Evolutionary conservation across 2,797 vertebrate species (phyloP).

Genomic region (Schizopygopsis malacanthus): DNA sequence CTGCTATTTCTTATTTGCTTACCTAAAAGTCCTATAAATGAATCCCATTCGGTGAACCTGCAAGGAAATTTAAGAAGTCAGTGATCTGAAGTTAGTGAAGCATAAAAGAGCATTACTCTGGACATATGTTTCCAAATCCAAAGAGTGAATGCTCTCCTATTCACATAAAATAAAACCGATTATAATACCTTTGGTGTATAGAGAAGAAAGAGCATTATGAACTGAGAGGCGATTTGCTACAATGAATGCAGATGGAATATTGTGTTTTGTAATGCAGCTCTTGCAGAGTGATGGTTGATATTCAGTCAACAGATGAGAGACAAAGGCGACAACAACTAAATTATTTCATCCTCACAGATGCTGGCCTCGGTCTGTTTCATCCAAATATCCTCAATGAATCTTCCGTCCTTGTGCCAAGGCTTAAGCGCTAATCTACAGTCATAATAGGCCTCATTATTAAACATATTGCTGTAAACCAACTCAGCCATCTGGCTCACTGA

Average conservation of each 20-base stretch:
- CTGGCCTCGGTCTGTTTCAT: constrained; percentile 31
- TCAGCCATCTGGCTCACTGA: constrained; percentile 49
- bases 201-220: constrained; percentile 33
- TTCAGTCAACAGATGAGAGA: constrained; percentile 43
- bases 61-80: constrained; percentile 1
- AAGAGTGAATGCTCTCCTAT: not conserved
- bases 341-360: constrained; percentile 25
- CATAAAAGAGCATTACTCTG: not conserved
- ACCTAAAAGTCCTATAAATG: not conserved
- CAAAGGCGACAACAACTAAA: constrained; percentile 35
- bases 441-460: constrained; percentile 54
- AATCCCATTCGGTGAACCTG: not conserved
- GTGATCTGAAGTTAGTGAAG: not conserved
- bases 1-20: not conserved
- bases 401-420: constrained; percentile 31
- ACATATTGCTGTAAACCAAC: constrained; percentile 50
- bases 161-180: not conserved
- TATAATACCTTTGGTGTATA: constrained; percentile 24
- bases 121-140: constrained; percentile 16
- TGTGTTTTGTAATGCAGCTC: constrained; percentile 11
- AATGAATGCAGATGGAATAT: constrained; percentile 31
- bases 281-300: constrained; percentile 13
- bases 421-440: constrained; percentile 40
- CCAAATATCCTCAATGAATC: constrained; percentile 40
- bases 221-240: constrained; percentile 13